Evolutionary conservation across 1,140 invertebrate genomes (phyloP), one percentile per base, ranked within the genome.

Genomic region (Akabosia matsudoensis): DNA sequence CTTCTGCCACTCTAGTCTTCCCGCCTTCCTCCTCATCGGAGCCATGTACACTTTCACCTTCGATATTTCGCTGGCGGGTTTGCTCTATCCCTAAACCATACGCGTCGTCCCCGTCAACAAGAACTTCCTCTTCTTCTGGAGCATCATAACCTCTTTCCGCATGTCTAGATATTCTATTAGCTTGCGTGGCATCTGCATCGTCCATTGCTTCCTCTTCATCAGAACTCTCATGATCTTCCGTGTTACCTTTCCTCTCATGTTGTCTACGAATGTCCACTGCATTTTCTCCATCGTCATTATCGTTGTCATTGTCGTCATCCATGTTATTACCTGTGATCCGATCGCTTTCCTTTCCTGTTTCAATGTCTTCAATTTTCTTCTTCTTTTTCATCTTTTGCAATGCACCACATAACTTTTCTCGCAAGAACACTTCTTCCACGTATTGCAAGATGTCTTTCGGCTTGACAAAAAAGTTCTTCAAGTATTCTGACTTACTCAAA

Each of bases 81-180:
- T 84, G 76, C 76, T 84, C 81, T 45, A 78, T 78, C 71, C 84
- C 77, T 84, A 86, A 85, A 82, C 84, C 82, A 75, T 83, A 78
- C 81, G 85, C 79, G 3, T 81, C 76, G n/a, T 82, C 76, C 3
- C 16, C n/a, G 2, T 74, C 45, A 13, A 7, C 26, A 14, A 74
- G 14, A 54, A 74, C 56, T 31, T 93, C 92, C 24, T 90, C 90
- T 61, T 92, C 92, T 74, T 92, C 92, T 0, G 89, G 89, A 82
- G 95, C 93, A 79, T 95, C 92, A 82, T 93, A 92, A 52, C 93
- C 93, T 54, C 90, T 88, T 78, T 90, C 88, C 51, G 88, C 85
- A 76, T 89, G 89, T 78, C 89, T 87, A 54, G 84, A 85, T 78
- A 85, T 87, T 0, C 85, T 85, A 82, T 88, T 89, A 4, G 85